Evolutionary conservation across 1,140 invertebrate genomes (phyloP).

Genomic region (Ganaspis sp.): DNA sequence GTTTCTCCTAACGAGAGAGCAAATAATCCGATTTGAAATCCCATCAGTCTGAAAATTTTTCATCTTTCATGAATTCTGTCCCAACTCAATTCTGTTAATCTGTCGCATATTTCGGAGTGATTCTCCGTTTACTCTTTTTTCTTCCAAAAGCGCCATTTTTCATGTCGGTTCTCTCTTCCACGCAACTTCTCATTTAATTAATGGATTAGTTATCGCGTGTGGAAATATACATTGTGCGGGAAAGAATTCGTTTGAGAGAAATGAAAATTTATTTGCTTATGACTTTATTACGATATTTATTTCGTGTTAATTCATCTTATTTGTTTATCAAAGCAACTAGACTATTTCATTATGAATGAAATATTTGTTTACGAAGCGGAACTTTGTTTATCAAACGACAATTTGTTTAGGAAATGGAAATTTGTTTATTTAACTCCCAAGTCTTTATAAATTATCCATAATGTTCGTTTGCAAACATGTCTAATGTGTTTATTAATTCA

Average conservation of each 20-base stretch:
- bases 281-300: neutral
- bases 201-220: conserved; percentile 31
- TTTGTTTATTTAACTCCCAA: no score
- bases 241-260: conserved; percentile 15
- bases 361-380: no score
- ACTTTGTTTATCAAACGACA: no score
- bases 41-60: conserved; percentile 16
- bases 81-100: conserved; percentile 27
- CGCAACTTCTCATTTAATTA: conserved; percentile 31
- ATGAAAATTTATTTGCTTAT: conserved; percentile 20
- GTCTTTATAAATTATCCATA: no score
- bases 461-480: no score
- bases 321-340: no score
- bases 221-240: conserved; percentile 14
- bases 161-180: conserved; percentile 24
- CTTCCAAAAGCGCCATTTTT: conserved; percentile 25
- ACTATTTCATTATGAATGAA: no score
- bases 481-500: no score
- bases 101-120: conserved; percentile 26
- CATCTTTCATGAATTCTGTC: conserved; percentile 12
- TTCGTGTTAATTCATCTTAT: neutral
- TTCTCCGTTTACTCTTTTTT: conserved; percentile 2
- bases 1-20: neutral
- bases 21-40: conserved; percentile 19
- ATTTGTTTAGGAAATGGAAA: neutral